Percentiles rank a stretch among this genome's conserved stretches.
Conservation (phyloP, 1,140 invertebrate genomes). For the Diorhabda carinulata region DNA sequence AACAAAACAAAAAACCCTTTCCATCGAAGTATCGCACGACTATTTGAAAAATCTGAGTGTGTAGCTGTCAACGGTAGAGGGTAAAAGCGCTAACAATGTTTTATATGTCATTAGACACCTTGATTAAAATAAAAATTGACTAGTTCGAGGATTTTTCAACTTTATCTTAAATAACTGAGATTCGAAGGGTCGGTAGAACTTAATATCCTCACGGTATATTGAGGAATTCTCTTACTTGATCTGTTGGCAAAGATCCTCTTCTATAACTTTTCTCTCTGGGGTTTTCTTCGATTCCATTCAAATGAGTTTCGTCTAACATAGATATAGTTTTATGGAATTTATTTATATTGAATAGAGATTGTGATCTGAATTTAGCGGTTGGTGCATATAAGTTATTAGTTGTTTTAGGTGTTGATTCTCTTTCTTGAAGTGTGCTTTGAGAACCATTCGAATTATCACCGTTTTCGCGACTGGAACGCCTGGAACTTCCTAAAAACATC, state of each 20-base stretch:
- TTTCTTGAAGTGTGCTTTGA: constrained; percentile 19
- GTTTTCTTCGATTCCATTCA: constrained; percentile 43
- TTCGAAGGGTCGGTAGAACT: no score
- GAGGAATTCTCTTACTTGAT: constrained; percentile 22
- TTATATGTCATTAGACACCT: no score
- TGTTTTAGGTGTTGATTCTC: constrained; percentile 31
- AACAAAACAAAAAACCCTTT: no score
- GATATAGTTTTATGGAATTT: neutral
- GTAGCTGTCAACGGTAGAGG: no score
- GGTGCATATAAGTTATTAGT: constrained; percentile 5
- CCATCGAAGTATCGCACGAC: no score
- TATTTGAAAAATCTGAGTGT: no score
- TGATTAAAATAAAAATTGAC: no score
- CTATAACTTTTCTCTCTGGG: constrained; percentile 29
- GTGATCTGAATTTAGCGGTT: constrained; percentile 7
- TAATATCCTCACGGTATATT: no score
- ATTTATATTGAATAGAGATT: constrained; percentile 7
- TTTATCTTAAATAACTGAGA: no score
- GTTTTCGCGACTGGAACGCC: constrained; percentile 42
- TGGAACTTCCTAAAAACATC: constrained; percentile 33
- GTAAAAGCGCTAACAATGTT: no score
- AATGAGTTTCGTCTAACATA: neutral
- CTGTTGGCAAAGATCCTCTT: constrained; percentile 36
- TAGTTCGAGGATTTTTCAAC: no score
- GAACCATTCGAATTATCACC: constrained; percentile 40